These are phyloP conservation scores for Oryzias celebensis DNA, from an alignment of 2,113 vertebrate species.

Conservation along the genomic window DNA sequence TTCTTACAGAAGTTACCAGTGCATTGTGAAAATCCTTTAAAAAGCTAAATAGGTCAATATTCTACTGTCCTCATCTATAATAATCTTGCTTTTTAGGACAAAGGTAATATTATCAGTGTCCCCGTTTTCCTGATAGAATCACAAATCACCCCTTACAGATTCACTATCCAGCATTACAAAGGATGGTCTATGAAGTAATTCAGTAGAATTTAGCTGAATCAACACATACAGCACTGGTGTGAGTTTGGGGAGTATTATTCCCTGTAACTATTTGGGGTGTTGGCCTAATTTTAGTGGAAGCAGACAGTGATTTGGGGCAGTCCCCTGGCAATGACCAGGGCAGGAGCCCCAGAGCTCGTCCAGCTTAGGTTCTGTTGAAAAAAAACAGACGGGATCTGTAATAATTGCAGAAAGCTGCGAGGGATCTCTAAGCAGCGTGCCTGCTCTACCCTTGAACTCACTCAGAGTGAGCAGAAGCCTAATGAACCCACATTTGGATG, in stretches of 20 bases:
- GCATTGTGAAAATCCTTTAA: neutral
- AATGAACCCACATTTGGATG: slow-evolving; percentile 12
- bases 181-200: slow-evolving; percentile 20
- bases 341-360: slow-evolving; percentile 63
- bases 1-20: neutral
- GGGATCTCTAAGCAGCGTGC: slow-evolving; percentile 48
- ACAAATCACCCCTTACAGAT: slow-evolving; percentile 27
- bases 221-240: slow-evolving; percentile 37
- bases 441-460: slow-evolving; percentile 60
- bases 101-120: slow-evolving; percentile 3
- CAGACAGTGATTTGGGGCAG: slow-evolving; percentile 41
- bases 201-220: slow-evolving; percentile 27
- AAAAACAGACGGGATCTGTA: slow-evolving; percentile 69
- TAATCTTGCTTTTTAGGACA: neutral
- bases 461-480: slow-evolving; percentile 31
- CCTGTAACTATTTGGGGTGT: slow-evolving; percentile 29
- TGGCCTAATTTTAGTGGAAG: slow-evolving; percentile 27
- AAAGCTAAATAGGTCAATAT: slow-evolving; percentile 11
- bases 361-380: slow-evolving; percentile 70
- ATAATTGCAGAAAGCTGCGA: slow-evolving; percentile 63
- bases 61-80: slow-evolving; percentile 7
- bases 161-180: slow-evolving; percentile 20
- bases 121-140: slow-evolving; percentile 2
- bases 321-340: slow-evolving; percentile 52
- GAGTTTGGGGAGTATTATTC: slow-evolving; percentile 31